Percentiles rank a stretch among this genome's conserved stretches.
Evolutionary conservation across 2,113 vertebrate species (phyloP).

Genomic region (Dipodomys ordii): DNA sequence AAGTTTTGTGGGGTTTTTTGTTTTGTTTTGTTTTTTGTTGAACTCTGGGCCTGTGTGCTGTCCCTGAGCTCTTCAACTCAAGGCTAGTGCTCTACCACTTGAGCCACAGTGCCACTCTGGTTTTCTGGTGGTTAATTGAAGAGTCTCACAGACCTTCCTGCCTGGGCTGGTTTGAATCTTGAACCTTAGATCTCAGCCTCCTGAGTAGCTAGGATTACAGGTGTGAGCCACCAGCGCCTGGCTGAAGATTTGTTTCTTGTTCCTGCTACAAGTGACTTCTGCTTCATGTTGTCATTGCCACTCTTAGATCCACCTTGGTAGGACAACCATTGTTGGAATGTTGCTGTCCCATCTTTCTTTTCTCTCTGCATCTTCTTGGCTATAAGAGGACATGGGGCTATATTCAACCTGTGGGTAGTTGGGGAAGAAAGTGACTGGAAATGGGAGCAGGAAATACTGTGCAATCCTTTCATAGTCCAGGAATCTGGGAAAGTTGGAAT

Average conservation of each 20-base stretch:
- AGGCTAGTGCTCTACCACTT: too few relatives aligned
- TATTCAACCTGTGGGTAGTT: neutral
- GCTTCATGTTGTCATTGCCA: neutral
- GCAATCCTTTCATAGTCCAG: neutral
- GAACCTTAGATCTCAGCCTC: too few relatives aligned
- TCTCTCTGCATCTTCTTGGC: neutral
- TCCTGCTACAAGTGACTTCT: neutral
- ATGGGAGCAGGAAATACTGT: neutral
- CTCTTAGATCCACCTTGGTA: neutral
- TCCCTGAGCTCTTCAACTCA: too few relatives aligned
- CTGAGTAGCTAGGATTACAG: neutral
- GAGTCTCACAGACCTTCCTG: too few relatives aligned
- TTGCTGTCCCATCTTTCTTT: neutral
- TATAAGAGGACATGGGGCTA: neutral
- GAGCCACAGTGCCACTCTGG: too few relatives aligned
- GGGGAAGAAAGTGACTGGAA: neutral
- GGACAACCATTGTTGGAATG: constrained; percentile 26
- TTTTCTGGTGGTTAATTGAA: too few relatives aligned
- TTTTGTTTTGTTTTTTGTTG: too few relatives aligned
- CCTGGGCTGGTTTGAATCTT: too few relatives aligned
- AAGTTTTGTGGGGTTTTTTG: neutral
- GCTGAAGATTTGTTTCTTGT: neutral
- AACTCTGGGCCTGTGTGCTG: too few relatives aligned
- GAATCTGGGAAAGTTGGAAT: neutral
- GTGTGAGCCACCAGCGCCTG: too few relatives aligned